A percentile compares a stretch with the other conserved stretches of the same genome.
Conservation (phyloP, 2,797 vertebrate species). For the Erethizon dorsatum region DNA sequence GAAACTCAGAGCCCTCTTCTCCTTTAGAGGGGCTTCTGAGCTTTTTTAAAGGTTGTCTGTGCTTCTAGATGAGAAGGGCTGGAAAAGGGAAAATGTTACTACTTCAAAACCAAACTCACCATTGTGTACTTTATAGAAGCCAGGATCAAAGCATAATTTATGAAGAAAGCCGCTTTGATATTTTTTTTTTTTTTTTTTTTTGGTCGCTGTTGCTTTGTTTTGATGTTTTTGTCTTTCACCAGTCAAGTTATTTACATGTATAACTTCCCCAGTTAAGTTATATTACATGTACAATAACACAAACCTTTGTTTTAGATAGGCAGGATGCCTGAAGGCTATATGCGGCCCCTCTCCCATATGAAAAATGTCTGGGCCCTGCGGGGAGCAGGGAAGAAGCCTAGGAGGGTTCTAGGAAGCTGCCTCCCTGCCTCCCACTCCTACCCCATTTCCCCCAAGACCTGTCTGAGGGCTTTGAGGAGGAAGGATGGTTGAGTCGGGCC, state of each 20-base stretch:
- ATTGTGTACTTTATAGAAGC: slow-evolving; percentile 34
- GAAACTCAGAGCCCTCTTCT: slow-evolving; percentile 16
- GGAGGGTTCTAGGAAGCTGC: background rate
- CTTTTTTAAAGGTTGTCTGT: slow-evolving; percentile 37
- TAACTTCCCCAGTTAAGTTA: slow-evolving; percentile 54
- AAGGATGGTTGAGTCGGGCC: background rate
- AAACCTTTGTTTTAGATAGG: slow-evolving; percentile 63
- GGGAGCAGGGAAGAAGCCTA: background rate
- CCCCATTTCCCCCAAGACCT: background rate
- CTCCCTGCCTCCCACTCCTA: background rate
- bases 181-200: background rate
- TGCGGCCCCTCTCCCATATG: background rate
- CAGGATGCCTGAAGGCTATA: slow-evolving; percentile 35
- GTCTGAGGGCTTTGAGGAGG: background rate
- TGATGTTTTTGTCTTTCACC: slow-evolving; percentile 65
- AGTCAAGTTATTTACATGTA: slow-evolving; percentile 51
- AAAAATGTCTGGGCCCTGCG: background rate
- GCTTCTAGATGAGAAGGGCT: slow-evolving; percentile 50
- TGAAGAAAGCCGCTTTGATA: slow-evolving; percentile 65
- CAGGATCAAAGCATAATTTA: slow-evolving; percentile 75
- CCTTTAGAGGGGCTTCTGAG: slow-evolving; percentile 39
- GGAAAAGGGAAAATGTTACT: slow-evolving; percentile 39
- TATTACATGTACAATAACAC: slow-evolving; percentile 50
- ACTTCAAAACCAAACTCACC: slow-evolving; percentile 57
- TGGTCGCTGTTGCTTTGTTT: slow-evolving; percentile 53